These are phyloP conservation scores for Coelinius sp. DNA, from an alignment of 2,888 invertebrate species.

Conservation along the genomic window DNA sequence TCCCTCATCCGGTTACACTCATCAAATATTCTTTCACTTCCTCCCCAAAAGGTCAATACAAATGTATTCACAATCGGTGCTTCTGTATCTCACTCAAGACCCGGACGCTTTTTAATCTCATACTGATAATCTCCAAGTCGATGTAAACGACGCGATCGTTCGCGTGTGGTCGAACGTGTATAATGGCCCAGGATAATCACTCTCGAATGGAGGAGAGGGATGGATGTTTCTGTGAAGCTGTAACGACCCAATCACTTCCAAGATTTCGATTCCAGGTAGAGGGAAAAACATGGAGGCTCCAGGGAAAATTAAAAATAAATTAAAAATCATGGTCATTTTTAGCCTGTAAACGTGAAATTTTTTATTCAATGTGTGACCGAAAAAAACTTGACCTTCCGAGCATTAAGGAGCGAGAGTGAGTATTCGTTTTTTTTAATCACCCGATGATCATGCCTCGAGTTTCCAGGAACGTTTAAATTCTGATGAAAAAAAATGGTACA, in stretches of 20 bases:
- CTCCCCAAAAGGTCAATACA: neutral
- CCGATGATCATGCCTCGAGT: slow-evolving; percentile 20
- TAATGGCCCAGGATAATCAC: slow-evolving; percentile 48
- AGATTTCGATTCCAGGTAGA: slow-evolving; percentile 5
- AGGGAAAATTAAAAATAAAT: slow-evolving; percentile 26
- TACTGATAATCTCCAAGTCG: slow-evolving; percentile 37
- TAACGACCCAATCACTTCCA: slow-evolving; percentile 29
- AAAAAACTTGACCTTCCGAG: slow-evolving; percentile 53
- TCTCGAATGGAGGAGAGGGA: slow-evolving; percentile 26
- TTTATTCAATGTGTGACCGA: slow-evolving; percentile 1
- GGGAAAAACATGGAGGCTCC: neutral
- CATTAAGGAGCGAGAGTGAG: slow-evolving; percentile 50
- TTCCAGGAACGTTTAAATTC: slow-evolving; percentile 38
- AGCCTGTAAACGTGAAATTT: slow-evolving; percentile 19
- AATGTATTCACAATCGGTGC: slow-evolving; percentile 26
- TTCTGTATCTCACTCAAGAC: slow-evolving; percentile 11
- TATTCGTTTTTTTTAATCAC: slow-evolving; percentile 24
- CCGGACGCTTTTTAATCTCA: slow-evolving; percentile 35
- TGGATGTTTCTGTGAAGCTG: slow-evolving; percentile 41
- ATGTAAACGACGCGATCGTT: slow-evolving; percentile 45
- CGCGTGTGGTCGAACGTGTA: slow-evolving; percentile 49
- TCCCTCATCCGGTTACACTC: neutral
- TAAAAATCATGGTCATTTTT: slow-evolving; percentile 29
- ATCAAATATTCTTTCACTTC: neutral
- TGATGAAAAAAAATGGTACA: slow-evolving; percentile 26